Percentiles rank a stretch among this genome's conserved stretches.
Evolutionary conservation across 2,113 vertebrate species (phyloP).

Genomic region (Chloropsis cyanopogon): DNA sequence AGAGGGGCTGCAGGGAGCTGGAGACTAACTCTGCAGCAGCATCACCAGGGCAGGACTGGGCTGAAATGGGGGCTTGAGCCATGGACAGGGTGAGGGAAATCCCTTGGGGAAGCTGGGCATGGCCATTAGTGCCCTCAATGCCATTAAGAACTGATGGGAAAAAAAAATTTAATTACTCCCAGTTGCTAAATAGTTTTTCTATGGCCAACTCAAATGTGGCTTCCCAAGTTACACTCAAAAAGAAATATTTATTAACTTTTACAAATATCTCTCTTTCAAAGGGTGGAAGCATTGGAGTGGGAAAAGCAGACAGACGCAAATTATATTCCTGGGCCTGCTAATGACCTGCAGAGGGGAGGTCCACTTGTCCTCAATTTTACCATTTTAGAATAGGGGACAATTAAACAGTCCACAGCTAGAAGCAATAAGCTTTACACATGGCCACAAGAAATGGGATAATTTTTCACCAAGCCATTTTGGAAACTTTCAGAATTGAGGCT

Average conservation of each 20-base stretch:
- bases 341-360: background rate
- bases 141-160: background rate
- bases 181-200: background rate
- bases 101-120: background rate
- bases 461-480: background rate
- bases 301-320: background rate
- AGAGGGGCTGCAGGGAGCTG: background rate
- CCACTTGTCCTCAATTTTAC: background rate
- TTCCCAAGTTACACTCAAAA: background rate
- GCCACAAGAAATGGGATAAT: background rate
- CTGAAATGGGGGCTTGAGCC: background rate
- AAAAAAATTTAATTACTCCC: background rate
- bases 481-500: background rate
- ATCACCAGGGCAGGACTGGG: background rate
- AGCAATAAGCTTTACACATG: background rate
- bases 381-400: background rate
- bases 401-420: background rate
- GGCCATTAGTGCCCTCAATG: background rate
- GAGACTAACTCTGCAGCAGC: background rate
- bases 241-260: background rate
- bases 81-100: background rate
- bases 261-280: background rate
- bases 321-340: background rate
- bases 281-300: background rate
- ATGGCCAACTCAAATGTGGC: background rate